phyloP scores from a whole-genome alignment of 1,140 invertebrate species.

The Ceratosolen fusciceps region DNA sequence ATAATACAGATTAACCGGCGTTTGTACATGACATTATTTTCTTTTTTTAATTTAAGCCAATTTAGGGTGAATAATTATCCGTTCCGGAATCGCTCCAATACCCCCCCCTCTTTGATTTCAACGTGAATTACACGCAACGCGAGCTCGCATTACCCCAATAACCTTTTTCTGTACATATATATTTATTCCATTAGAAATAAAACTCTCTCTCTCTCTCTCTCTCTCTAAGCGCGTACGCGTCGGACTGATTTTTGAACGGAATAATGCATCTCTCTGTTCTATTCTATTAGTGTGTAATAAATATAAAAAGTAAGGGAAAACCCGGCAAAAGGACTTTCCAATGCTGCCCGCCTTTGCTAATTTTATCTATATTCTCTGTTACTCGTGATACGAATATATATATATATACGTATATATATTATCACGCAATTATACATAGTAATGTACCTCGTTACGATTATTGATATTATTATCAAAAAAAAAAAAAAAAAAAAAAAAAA shows the following conservation, averaged over 20 bases:
- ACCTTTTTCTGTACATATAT: too few relatives aligned
- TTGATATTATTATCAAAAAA: slow-evolving; percentile 44
- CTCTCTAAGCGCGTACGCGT: too few relatives aligned
- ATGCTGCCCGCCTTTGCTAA: neutral
- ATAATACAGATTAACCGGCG: neutral
- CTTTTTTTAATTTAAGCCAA: neutral
- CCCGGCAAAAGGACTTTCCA: neutral
- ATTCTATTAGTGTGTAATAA: slow-evolving; percentile 21
- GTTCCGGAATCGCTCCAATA: too few relatives aligned
- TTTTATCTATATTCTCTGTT: slow-evolving; percentile 54
- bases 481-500: too few relatives aligned
- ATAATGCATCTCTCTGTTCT: too few relatives aligned
- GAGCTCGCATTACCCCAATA: too few relatives aligned
- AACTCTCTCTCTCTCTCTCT: too few relatives aligned
- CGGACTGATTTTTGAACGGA: too few relatives aligned
- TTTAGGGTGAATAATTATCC: too few relatives aligned
- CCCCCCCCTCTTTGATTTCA: too few relatives aligned
- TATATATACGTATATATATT: slow-evolving; percentile 42
- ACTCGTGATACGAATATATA: slow-evolving; percentile 55
- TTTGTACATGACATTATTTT: slow-evolving; percentile 45
- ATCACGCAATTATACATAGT: slow-evolving; percentile 50
- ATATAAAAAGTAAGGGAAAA: neutral
- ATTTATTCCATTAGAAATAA: too few relatives aligned
- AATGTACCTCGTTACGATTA: slow-evolving; percentile 50
- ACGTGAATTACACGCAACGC: too few relatives aligned